phyloP scores from a whole-genome alignment of 2,888 invertebrate species.

The Poecilobothrus nobilitatus region DNA sequence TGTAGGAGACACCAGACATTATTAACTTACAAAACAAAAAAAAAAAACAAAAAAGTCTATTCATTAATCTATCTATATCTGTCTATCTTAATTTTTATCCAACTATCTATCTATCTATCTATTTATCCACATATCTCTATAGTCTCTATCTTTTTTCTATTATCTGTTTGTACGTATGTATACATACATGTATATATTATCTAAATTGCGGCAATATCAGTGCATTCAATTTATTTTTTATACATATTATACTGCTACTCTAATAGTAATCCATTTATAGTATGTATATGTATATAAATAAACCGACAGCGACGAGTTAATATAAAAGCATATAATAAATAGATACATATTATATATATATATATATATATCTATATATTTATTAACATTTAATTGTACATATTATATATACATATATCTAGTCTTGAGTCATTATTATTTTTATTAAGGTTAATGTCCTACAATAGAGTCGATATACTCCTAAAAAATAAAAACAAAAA shows the following conservation, averaged over 20 bases:
- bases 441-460: constrained; percentile 2
- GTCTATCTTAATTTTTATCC: too few relatives aligned
- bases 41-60: too few relatives aligned
- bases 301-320: too few relatives aligned
- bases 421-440: neutral
- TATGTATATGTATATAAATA: neutral
- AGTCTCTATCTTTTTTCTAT: too few relatives aligned
- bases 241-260: neutral
- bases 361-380: too few relatives aligned
- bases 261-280: neutral
- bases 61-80: too few relatives aligned
- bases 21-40: too few relatives aligned
- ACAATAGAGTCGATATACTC: neutral
- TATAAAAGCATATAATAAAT: neutral
- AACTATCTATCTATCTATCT: neutral
- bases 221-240: neutral
- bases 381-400: too few relatives aligned
- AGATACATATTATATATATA: neutral
- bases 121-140: neutral
- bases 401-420: neutral
- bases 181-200: neutral
- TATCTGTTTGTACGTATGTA: too few relatives aligned
- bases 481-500: neutral
- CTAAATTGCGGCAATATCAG: neutral
- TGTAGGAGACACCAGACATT: constrained; percentile 4